phyloP scores from a whole-genome alignment of 2,113 vertebrate species.

The Tautogolabrus adspersus region DNA sequence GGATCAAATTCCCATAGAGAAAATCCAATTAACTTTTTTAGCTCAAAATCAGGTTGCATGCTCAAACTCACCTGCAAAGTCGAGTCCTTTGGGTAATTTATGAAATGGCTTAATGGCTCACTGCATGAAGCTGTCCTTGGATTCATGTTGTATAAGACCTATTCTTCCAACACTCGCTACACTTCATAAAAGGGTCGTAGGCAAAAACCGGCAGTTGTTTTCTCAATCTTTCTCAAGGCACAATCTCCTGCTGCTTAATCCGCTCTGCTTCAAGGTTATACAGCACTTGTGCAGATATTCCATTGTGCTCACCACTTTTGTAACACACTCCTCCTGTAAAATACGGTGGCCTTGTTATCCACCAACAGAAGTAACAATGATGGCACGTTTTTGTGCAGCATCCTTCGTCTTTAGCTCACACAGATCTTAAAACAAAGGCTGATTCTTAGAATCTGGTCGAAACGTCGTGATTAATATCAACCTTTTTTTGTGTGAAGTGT shows the following conservation, averaged over 20 bases:
- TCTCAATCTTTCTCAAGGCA: too few species aligned
- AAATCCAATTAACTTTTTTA: neutral
- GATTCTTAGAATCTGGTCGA: neutral
- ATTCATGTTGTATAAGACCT: neutral
- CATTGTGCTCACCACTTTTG: neutral
- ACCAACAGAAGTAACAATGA: neutral
- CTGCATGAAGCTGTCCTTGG: neutral
- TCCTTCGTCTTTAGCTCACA: neutral
- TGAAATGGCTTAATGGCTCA: too few species aligned
- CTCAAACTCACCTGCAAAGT: neutral
- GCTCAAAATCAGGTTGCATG: neutral
- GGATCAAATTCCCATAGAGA: neutral
- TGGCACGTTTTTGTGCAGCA: neutral
- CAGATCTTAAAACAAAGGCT: constrained; percentile 1
- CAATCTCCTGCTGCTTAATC: neutral
- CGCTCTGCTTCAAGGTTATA: neutral
- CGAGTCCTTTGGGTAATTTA: too few species aligned
- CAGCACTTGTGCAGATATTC: neutral
- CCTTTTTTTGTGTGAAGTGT: too few species aligned
- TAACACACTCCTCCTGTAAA: neutral
- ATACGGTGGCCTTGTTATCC: neutral
- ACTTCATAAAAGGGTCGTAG: neutral
- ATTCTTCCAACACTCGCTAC: neutral
- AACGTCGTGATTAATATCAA: too few species aligned
- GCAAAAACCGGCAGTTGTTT: too few species aligned